These are phyloP conservation scores for Lindbergichthys nudifrons DNA, from an alignment of 2,797 vertebrate genomes.

Conservation along the genomic window DNA sequence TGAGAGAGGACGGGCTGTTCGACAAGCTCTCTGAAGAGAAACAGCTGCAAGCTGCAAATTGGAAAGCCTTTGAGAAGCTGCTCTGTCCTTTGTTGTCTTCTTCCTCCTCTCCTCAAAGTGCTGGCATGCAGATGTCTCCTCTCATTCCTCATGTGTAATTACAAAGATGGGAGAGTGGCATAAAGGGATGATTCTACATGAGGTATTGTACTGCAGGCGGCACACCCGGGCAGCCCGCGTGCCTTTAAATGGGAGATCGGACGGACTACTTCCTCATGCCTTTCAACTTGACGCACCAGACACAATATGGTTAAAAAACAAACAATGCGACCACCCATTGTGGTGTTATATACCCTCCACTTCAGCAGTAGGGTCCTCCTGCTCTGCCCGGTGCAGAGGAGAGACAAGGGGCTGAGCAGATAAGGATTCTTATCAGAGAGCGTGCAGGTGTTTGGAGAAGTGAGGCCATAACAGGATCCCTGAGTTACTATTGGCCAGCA, in stretches of 20 bases:
- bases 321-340: constrained; percentile 47
- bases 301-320: constrained; percentile 50
- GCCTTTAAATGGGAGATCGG: constrained; percentile 54
- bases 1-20: constrained; percentile 43
- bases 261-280: constrained; percentile 7
- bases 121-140: constrained; percentile 73
- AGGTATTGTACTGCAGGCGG: constrained; percentile 39
- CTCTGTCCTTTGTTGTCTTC: constrained; percentile 71
- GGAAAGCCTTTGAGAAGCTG: constrained; percentile 61
- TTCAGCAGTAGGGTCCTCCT: constrained; percentile 35
- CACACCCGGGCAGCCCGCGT: constrained; percentile 29
- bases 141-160: constrained; percentile 71
- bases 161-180: constrained; percentile 58
- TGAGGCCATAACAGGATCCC: constrained; percentile 67
- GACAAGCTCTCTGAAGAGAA: constrained; percentile 63
- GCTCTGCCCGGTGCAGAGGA: constrained; percentile 43
- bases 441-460: constrained; percentile 71
- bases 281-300: constrained; percentile 18
- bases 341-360: constrained; percentile 25
- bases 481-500: constrained; percentile 52
- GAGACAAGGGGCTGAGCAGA: constrained; percentile 57
- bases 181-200: constrained; percentile 49
- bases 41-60: constrained; percentile 78
- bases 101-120: constrained; percentile 66
- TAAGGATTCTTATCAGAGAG: constrained; percentile 76